These are phyloP conservation scores for Tridacna gigas DNA, from an alignment of 2,888 invertebrate genomes.

Conservation along the genomic window DNA sequence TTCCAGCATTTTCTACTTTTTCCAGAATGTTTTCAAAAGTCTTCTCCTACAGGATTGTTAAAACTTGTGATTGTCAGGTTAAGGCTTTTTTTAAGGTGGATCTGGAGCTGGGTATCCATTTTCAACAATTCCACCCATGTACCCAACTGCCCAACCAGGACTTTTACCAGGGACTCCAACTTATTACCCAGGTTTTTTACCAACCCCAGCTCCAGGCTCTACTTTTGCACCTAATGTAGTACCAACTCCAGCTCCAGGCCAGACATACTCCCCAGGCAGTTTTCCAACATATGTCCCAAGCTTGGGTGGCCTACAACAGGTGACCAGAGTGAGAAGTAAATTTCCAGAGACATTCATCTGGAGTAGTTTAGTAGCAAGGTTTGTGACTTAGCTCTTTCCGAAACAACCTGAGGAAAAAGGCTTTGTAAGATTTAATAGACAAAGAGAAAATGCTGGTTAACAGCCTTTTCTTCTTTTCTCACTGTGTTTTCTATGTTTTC, in stretches of 20 bases:
- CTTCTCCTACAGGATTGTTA: too few species aligned
- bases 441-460: too few species aligned
- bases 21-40: too few species aligned
- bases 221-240: not conserved
- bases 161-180: not conserved
- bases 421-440: too few species aligned
- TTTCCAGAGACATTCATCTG: conserved; percentile 91
- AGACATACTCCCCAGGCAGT: conserved; percentile 2
- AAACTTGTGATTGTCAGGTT: too few species aligned
- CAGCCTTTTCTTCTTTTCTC: too few species aligned
- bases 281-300: not conserved
- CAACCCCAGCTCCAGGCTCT: not conserved
- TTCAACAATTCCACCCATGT: too few species aligned
- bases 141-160: not conserved
- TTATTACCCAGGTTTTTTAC: not conserved
- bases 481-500: too few species aligned
- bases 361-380: conserved; percentile 88
- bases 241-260: conserved; percentile 13
- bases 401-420: too few species aligned
- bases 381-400: conserved; percentile 65
- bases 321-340: conserved; percentile 76
- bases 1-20: too few species aligned
- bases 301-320: not conserved
- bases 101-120: too few species aligned
- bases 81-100: too few species aligned